Evolutionary conservation across 2,113 vertebrate genomes (phyloP), one percentile per base, ranked within the genome.

Genomic region (Dipodomys spectabilis): DNA sequence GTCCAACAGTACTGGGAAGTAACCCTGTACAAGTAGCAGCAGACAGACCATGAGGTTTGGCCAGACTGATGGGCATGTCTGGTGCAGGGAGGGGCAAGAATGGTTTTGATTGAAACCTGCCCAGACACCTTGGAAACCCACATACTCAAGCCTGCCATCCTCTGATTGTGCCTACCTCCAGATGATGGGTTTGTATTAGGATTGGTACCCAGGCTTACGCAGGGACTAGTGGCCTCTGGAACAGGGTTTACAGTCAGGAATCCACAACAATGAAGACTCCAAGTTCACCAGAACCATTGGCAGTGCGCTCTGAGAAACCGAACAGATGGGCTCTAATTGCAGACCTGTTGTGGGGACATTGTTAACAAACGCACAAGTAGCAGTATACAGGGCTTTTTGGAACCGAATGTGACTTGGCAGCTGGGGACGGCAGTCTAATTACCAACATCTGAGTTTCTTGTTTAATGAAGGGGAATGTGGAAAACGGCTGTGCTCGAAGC

Each of bases 291-390:
- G 97, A 94, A 95, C 97, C 82, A 82, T 49, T 96, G 97, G 97
- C 97, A 96, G 39, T 82, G 96, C 97, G 97, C 95, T 96, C 92
- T 16, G 95, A 97, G 97, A 96, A 97, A 49, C 84, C 81, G 95
- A 97, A 98, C 98, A 98, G 98, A 98, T 98, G 98, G 98, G 96
- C 95, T 97, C 96, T 98, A 98, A 98, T 98, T 98, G 98, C 97
- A 97, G 98, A 98, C 97, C 98, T 98, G 98, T 98, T 98, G 97
- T 97, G 97, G 95, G 98, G 98, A 98, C 97, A 98, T 98, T 97
- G 97, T 98, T 98, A 97, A 98, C 98, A 98, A 98, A 97, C 97
- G 92, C 97, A 98, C 95, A 97, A 98, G 97, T 97, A 97, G 97
- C 97, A 97, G 97, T 96, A 96, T 94, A 97, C 98, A 96, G 97